Evolutionary conservation across 1,140 invertebrate species (phyloP).

Genomic region (Hylaeus anthracinus): DNA sequence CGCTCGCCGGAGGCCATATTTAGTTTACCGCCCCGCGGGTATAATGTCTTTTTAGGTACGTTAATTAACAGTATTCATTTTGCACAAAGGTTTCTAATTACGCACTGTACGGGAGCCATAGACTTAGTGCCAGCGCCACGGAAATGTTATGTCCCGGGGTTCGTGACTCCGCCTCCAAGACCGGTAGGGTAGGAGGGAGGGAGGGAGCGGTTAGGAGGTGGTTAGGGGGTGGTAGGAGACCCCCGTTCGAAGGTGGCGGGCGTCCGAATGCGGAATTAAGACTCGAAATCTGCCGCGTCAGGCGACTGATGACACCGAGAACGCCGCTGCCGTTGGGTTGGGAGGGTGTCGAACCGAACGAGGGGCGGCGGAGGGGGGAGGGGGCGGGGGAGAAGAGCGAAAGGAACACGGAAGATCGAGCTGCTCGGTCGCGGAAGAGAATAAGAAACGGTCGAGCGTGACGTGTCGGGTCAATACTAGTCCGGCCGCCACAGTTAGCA

Average conservation of each 20-base stretch:
- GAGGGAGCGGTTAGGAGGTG: neutral
- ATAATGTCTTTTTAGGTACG: constrained; percentile 82
- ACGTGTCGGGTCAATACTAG: constrained; percentile 71
- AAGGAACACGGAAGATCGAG: constrained; percentile 29
- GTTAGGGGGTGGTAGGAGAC: too few species aligned
- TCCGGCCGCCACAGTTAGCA: constrained; percentile 74
- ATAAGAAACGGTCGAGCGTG: constrained; percentile 45
- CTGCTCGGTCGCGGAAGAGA: constrained; percentile 31
- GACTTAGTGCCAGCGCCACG: constrained; percentile 74
- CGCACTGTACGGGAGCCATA: constrained; percentile 79
- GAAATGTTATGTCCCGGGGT: constrained; percentile 67
- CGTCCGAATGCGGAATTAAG: constrained; percentile 45
- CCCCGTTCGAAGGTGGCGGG: neutral
- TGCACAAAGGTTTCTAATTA: constrained; percentile 84
- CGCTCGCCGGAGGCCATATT: constrained; percentile 73
- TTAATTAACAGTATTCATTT: constrained; percentile 84
- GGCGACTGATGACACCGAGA: constrained; percentile 30
- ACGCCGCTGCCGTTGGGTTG: neutral
- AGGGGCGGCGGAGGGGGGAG: neutral
- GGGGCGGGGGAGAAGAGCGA: neutral
- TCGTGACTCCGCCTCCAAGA: neutral
- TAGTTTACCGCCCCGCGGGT: constrained; percentile 77
- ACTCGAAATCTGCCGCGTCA: constrained; percentile 42
- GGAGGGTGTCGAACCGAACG: too few species aligned
- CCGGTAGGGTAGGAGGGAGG: neutral